Conservation (phyloP, 2,888 invertebrate species). For the Cryptocephalus moraei region DNA sequence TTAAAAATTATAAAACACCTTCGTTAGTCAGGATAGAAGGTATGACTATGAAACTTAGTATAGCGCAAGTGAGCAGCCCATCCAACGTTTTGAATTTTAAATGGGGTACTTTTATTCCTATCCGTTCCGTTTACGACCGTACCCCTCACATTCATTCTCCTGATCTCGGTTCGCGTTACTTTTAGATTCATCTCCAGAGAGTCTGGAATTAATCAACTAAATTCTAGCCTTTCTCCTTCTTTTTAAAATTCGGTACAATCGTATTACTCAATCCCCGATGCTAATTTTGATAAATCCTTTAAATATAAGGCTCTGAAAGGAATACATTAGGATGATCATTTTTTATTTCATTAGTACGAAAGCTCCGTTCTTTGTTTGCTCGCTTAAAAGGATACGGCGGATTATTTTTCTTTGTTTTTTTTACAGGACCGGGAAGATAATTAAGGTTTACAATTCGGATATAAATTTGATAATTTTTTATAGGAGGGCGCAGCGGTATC, state of each 20-base stretch:
- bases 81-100: too few species aligned
- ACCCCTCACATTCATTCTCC: too few species aligned
- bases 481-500: neutral
- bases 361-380: conserved; percentile 11
- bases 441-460: conserved; percentile 1
- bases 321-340: conserved; percentile 18
- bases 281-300: conserved; percentile 10
- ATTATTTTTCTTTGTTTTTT: conserved; percentile 3
- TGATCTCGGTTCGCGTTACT: too few species aligned
- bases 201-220: neutral
- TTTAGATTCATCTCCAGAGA: too few species aligned
- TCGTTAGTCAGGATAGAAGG: too few species aligned
- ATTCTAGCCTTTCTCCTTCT: neutral
- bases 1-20: too few species aligned
- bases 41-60: too few species aligned
- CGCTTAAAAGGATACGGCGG: conserved; percentile 7
- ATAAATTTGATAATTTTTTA: conserved; percentile 4
- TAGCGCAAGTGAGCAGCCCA: too few species aligned
- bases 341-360: conserved; percentile 16
- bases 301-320: conserved; percentile 6
- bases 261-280: conserved; percentile 2
- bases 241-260: neutral
- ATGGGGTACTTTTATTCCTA: too few species aligned
- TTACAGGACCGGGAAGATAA: neutral
- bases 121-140: too few species aligned